Evolutionary conservation across 1,140 invertebrate genomes (phyloP), one percentile per base, ranked within the genome.

Genomic region (Helicoverpa armigera): DNA sequence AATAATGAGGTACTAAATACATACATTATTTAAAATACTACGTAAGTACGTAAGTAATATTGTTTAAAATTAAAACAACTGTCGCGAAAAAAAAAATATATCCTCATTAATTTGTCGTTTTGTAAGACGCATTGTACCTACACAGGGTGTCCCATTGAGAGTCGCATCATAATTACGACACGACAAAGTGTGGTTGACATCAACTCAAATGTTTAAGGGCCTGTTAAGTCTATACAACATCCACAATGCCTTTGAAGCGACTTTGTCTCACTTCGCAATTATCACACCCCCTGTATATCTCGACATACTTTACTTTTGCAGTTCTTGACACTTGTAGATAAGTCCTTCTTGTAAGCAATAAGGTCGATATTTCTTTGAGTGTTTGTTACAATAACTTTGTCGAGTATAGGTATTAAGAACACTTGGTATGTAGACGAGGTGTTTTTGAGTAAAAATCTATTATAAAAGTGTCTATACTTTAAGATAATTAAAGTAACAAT

Each of bases 201-300:
- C 90, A 85, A 88, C 92, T 94, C 86, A 81, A 92, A 87, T 89
- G 90, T 88, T 93, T 92, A 93, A 94, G 93, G 85, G 91, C 82
- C 88, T 91, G 90, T 91, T 86, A 91, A 82, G 81, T 86, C 82
- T 86, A 90, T 89, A 92, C 89, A 90, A 92, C 87, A 80, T 89
- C 88, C 88, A 94, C 91, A 93, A 94, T 94, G 76, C 88, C 87
- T 93, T 91, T 91, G 91, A 90, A 85, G 84, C 87, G 89, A 93
- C 92, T 93, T 94, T 94, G 93, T 93, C 91, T 93, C 91, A 86
- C 85, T 87, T 86, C 79, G 91, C 89, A 94, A 94, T 94, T 94
- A 94, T 92, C 85, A 93, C 91, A 92, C 93, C 93, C 92, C 90
- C 90, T 90, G 87, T 90, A 84, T 88, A 88, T 86, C 86, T 88